These are phyloP conservation scores for Xenopus laevis DNA, from an alignment of 2,113 vertebrate genomes.

Conservation along the genomic window DNA sequence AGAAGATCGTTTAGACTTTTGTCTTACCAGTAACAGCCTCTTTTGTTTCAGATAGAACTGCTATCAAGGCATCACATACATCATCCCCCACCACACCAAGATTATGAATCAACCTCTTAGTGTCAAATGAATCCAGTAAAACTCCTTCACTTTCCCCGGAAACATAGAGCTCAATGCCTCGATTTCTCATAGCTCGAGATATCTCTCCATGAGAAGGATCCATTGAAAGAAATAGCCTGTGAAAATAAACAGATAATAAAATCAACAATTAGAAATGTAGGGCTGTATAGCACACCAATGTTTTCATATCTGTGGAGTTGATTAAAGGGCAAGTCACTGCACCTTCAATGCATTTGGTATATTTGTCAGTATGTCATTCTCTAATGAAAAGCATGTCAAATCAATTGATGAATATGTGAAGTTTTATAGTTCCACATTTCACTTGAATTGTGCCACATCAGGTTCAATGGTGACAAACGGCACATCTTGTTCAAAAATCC, in stretches of 20 bases:
- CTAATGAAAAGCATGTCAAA: no score
- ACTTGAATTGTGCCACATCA: no score
- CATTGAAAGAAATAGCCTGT: constrained; percentile 92
- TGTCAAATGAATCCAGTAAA: constrained; percentile 71
- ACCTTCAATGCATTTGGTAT: no score
- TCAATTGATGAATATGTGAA: no score
- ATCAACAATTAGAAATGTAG: neutral
- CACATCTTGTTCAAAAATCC: no score
- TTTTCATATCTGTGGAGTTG: no score
- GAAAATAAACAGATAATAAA: neutral
- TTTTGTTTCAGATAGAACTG: constrained; percentile 77
- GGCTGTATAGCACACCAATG: no score
- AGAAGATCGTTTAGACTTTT: neutral
- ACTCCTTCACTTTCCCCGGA: constrained; percentile 74
- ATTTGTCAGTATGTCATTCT: no score
- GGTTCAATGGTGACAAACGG: no score
- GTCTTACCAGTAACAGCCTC: constrained; percentile 74
- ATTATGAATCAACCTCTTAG: constrained; percentile 83
- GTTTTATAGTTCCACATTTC: no score
- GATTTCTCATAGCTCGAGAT: constrained; percentile 95
- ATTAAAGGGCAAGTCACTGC: no score
- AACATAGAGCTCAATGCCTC: constrained; percentile 89
- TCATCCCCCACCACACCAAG: constrained; percentile 81
- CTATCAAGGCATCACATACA: constrained; percentile 77
- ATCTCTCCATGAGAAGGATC: constrained; percentile 93